Base-by-base conservation (phyloP, 1,140 invertebrate genomes). In the Apis mellifera region DNA sequence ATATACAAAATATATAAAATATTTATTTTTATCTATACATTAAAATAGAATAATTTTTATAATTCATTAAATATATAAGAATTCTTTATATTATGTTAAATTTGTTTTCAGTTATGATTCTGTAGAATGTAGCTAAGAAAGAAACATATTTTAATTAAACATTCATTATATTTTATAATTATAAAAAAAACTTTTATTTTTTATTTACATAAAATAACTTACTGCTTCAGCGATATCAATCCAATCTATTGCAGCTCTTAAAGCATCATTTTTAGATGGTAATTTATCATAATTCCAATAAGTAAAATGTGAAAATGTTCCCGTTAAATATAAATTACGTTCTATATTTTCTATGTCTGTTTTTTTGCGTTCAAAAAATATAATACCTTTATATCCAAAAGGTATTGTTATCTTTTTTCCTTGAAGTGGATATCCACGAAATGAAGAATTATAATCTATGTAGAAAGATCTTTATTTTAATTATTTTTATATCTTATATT, bases 261-360 rank as follows among this genome's bases (percentile, higher is more conserved):
- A 91, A 23, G 95, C 93, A 92, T 97, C 97, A 91, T 97, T 96
- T 84, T 95, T 95, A 9, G 95, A 96, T 59, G 97, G 96, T 65
- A 95, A 93, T 91, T 96, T 96, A 88, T 97, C 97, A 95, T 97
- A 97, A 91, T 97, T 97, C 97, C 97, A 98, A 90, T 96, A 96
- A 2, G 94, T 95, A 70, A 97, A 94, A 59, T 95, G 91, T 76
- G 95, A 94, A 91, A 98, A 97, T 48, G 87, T 95, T 32, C 95
- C 94, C 0, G 94, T 95, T 0, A 95, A 93, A 91, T 96, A 95
- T 65, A 97, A 95, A 89, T 95, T 95, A 75, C 96, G 94, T 26
- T 96, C 95, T 55, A 95, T 93, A 64, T 95, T 95, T 87, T 96
- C 95, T 74, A 90, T 92, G 0, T 95, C 91, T 9, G 95, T 94